phyloP scores from a whole-genome alignment of 2,797 vertebrate genomes.

The Enteromius unitaeniatus region DNA sequence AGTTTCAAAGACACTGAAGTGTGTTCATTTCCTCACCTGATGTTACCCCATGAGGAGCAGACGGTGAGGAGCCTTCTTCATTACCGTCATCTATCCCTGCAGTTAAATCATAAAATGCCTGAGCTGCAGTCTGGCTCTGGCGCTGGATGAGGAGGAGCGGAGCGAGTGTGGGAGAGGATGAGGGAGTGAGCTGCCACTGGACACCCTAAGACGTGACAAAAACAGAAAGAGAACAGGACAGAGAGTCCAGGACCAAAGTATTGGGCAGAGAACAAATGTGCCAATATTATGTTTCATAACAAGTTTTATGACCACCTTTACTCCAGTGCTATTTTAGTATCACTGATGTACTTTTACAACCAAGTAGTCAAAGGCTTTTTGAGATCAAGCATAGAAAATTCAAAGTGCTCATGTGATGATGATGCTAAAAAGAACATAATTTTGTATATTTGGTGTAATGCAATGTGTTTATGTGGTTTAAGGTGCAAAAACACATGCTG shows the following conservation, averaged over 20 bases:
- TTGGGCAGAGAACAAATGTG: conserved; percentile 19
- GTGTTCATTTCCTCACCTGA: conserved; percentile 60
- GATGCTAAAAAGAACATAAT: too few species aligned
- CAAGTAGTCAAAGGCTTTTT: too few species aligned
- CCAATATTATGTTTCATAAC: not conserved
- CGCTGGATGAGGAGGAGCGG: conserved; percentile 30
- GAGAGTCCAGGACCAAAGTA: not conserved
- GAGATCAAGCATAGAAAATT: not conserved
- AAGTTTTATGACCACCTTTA: not conserved
- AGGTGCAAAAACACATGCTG: too few species aligned
- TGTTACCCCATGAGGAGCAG: conserved; percentile 58
- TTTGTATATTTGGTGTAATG: too few species aligned
- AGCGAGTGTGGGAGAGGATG: conserved; percentile 33
- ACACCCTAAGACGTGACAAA: conserved; percentile 56
- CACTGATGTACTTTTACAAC: not conserved
- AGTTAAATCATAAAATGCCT: conserved; percentile 60
- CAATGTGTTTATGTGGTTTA: too few species aligned
- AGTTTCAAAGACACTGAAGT: conserved; percentile 36
- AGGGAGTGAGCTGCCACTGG: conserved; percentile 60
- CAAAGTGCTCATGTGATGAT: too few species aligned
- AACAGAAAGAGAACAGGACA: conserved; percentile 31
- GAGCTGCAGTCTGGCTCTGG: conserved; percentile 29
- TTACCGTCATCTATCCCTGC: conserved; percentile 54
- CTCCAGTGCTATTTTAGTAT: not conserved
- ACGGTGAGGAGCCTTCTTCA: conserved; percentile 54